Evolutionary conservation across 2,797 vertebrate genomes (phyloP).

Genomic region (Heteromormyrus szaboi): DNA sequence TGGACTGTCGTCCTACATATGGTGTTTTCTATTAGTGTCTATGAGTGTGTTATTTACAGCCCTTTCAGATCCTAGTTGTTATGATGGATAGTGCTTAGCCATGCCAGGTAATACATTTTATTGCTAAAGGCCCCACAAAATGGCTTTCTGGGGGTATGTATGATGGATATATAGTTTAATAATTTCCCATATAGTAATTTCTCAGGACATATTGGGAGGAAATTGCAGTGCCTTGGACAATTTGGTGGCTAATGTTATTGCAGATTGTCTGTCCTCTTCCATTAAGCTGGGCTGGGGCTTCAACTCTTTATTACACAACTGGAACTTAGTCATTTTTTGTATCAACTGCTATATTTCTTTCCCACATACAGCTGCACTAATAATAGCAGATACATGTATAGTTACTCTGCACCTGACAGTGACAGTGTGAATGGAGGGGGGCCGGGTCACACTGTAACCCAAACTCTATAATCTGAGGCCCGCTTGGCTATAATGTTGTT

Average conservation of each 20-base stretch:
- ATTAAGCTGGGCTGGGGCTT: background rate
- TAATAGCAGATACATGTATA: background rate
- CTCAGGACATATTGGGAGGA: constrained; percentile 15
- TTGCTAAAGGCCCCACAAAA: background rate
- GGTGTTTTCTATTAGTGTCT: background rate
- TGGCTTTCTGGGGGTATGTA: constrained; percentile 26
- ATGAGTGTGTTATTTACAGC: background rate
- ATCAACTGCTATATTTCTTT: background rate
- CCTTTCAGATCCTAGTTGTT: background rate
- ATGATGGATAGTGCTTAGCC: background rate
- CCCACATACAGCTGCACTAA: background rate
- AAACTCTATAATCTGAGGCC: background rate
- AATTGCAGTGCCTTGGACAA: constrained; percentile 19
- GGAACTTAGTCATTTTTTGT: background rate
- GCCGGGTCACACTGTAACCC: background rate
- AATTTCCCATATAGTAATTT: constrained; percentile 31
- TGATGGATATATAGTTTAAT: constrained; percentile 42
- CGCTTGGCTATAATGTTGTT: background rate
- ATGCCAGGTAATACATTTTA: background rate
- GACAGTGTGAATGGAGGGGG: background rate
- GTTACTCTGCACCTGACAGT: background rate
- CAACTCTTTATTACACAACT: background rate
- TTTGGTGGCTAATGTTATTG: background rate
- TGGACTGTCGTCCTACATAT: background rate
- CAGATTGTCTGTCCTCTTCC: constrained; percentile 19